Percentiles rank a stretch among this genome's conserved stretches.
Conservation (phyloP, 2,797 vertebrate species). For the Botia kubotai region DNA sequence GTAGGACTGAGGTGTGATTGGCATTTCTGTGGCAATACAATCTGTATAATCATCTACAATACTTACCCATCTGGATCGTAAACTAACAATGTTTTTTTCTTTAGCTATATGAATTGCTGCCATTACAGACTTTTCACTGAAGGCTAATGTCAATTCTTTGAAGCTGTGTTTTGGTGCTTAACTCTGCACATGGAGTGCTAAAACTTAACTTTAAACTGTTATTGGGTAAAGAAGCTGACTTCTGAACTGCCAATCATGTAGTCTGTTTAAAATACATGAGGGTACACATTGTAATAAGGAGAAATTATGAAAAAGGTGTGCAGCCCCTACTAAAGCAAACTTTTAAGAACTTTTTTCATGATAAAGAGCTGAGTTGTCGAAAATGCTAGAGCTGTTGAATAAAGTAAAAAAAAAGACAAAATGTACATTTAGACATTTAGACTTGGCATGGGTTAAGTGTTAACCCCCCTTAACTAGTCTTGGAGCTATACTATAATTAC, state of each 20-base stretch:
- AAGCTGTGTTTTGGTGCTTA: conserved; percentile 8
- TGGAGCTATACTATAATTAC: background rate
- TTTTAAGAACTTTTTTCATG: background rate
- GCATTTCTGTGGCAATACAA: background rate
- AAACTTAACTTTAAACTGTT: conserved; percentile 27
- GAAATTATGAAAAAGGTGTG: background rate
- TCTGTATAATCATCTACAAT: background rate
- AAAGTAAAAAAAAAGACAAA: background rate
- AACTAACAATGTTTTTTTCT: background rate
- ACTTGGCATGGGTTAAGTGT: background rate
- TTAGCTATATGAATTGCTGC: conserved; percentile 16
- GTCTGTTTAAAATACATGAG: background rate
- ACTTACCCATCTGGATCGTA: background rate
- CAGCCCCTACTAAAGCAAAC: background rate
- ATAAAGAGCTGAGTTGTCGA: background rate
- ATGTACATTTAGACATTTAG: too few relatives aligned
- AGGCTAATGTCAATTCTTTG: conserved; percentile 16
- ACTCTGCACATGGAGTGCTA: conserved; percentile 15
- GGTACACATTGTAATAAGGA: conserved; percentile 5
- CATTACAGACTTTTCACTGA: conserved; percentile 10
- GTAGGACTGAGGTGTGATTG: background rate
- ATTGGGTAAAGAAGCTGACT: conserved; percentile 14
- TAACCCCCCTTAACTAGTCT: background rate
- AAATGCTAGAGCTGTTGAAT: background rate
- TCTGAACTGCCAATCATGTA: conserved; percentile 11